Conservation (phyloP, 2,797 vertebrate genomes). For the Forpus xanthops region DNA sequence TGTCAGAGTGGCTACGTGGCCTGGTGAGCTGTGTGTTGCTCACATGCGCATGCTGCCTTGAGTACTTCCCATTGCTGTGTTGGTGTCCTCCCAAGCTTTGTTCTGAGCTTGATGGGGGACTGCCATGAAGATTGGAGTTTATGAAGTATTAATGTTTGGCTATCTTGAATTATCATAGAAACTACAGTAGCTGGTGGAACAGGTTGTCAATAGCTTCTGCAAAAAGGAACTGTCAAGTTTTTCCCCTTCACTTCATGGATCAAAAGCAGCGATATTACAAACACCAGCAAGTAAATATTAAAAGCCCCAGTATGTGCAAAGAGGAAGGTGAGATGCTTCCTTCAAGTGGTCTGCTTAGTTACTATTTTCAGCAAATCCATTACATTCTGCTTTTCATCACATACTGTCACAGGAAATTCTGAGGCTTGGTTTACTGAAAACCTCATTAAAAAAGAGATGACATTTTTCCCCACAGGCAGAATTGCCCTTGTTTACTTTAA, state of each 20-base stretch:
- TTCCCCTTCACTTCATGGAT: not conserved
- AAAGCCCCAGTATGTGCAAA: not conserved
- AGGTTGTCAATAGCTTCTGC: not conserved
- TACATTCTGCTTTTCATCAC: conserved; percentile 18
- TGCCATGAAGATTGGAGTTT: not conserved
- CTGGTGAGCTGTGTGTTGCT: not conserved
- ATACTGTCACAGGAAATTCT: conserved; percentile 45
- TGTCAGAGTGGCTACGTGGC: not conserved
- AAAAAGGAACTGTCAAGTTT: not conserved
- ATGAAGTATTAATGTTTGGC: not conserved
- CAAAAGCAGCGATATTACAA: not conserved
- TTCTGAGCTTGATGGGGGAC: not conserved
- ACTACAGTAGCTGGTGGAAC: not conserved
- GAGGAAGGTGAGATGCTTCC: not conserved
- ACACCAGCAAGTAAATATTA: not conserved
- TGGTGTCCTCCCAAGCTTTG: not conserved
- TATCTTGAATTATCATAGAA: not conserved
- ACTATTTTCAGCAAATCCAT: conserved; percentile 44
- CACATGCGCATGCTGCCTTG: not conserved
- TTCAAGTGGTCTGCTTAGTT: not conserved
- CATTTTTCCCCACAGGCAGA: not conserved
- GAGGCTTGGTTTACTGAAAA: conserved; percentile 4
- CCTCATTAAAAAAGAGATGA: not conserved
- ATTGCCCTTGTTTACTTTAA: not conserved
- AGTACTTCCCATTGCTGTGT: not conserved